Conservation (phyloP, 92 coral and sea anemone genomes). For the Phymanthus crucifer region DNA sequence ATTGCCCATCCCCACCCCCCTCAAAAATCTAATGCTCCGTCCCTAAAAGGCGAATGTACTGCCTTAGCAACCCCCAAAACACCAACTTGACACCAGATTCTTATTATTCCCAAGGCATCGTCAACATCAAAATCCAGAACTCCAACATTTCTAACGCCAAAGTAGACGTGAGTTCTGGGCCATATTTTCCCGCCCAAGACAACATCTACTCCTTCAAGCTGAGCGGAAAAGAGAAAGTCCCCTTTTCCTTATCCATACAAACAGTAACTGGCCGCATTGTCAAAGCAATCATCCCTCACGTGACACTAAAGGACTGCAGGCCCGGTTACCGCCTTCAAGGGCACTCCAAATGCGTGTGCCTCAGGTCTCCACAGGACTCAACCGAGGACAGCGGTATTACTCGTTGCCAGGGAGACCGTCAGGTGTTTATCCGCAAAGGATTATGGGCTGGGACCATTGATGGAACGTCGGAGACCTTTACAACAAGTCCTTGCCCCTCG, state of each 20-base stretch:
- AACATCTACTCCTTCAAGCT: constrained; percentile 50
- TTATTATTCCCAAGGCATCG: constrained; percentile 1
- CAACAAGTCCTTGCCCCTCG: constrained; percentile 62
- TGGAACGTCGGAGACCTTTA: constrained; percentile 24
- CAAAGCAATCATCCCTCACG: constrained; percentile 33
- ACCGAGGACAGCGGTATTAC: constrained; percentile 42
- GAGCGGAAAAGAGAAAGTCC: constrained; percentile 24
- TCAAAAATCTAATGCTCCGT: no score
- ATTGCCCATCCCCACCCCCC: no score
- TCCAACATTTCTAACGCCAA: constrained; percentile 31
- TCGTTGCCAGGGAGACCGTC: constrained; percentile 60
- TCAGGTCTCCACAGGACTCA: constrained; percentile 37
- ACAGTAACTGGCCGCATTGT: constrained; percentile 64
- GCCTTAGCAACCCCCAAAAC: no score
- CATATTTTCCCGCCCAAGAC: constrained; percentile 46
- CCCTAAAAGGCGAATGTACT: no score
- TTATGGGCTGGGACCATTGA: constrained; percentile 66
- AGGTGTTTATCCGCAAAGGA: constrained; percentile 62
- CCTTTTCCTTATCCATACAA: constrained; percentile 50
- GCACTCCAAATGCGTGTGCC: constrained; percentile 53
- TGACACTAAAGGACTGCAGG: constrained; percentile 51
- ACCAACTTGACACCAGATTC: neutral
- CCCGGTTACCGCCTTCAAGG: constrained; percentile 50
- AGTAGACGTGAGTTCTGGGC: constrained; percentile 57
- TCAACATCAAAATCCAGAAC: constrained; percentile 31